Evolutionary conservation across 2,113 vertebrate genomes (phyloP), one percentile per base, ranked within the genome.

Genomic region (Peromyscus californicus): DNA sequence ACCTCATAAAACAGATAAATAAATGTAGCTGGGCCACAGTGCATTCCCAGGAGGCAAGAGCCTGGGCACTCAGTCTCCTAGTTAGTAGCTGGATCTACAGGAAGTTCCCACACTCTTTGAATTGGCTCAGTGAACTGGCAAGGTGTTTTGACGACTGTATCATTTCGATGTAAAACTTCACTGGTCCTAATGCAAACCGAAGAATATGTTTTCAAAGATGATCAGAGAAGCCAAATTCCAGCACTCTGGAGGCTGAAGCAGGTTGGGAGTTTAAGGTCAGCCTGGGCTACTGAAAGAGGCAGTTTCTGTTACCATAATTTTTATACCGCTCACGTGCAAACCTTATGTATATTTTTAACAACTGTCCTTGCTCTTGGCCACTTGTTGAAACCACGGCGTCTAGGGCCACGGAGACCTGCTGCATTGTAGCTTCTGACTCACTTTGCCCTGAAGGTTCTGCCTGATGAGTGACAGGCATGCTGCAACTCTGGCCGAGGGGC

Each of bases 311-410:
- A 61, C 11, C 1, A 7, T 61, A 39, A 61, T 83, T 39, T 39
- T 16, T 29, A 22, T 39, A 26, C 22, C 0, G 12, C 12, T 39
- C 3, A 8, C 13, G 3, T 29, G 22, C 6, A 61, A 61, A 12
- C 54, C 80, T 61, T 26, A 39, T 57, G 16, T 8, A 61, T 51
- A 31, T 54, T 82, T n/a, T 82, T 22, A 82, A 7, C 51, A 36
- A 36, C 11, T 59, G 79, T 82, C 51, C 33, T 59, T 59, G 79
- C 15, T 82, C 54, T 80, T 24, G 51, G 51, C 10, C 2, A 1
- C 51, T 24, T 59, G 79, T 59, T n/a, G 33, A 36, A 80, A 51
- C 51, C 7, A 36, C 19, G 21, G 78, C 22, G 19, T 82, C 51
- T 57, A 6, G 11, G 33, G 2, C 79, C 21, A 24, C 36, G 1